These are phyloP conservation scores for Cordilura impudica DNA, from an alignment of 2,888 invertebrate genomes.

Conservation along the genomic window DNA sequence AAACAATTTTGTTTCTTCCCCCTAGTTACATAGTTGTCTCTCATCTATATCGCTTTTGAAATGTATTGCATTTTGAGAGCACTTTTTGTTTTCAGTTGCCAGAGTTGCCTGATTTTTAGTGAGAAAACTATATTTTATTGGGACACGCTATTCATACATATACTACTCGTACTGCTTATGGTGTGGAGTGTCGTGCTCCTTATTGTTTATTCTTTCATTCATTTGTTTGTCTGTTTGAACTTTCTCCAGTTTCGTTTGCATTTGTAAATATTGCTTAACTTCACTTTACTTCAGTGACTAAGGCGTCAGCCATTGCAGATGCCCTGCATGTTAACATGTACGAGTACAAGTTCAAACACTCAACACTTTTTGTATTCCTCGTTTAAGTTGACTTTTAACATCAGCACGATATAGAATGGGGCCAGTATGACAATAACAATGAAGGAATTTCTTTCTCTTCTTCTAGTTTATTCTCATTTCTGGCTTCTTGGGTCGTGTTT, in stretches of 20 bases:
- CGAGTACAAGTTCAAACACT: conserved; percentile 5
- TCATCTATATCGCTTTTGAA: too few species aligned
- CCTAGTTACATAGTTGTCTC: too few species aligned
- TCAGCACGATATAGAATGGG: conserved; percentile 9
- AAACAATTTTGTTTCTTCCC: too few species aligned
- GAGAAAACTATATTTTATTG: too few species aligned
- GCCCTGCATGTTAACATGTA: conserved; percentile 40
- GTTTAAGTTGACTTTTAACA: conserved; percentile 50
- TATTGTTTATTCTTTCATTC: conserved; percentile 75
- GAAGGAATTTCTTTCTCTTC: conserved; percentile 19
- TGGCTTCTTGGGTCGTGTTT: conserved; percentile 61
- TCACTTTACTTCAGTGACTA: conserved; percentile 53
- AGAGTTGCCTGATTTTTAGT: too few species aligned
- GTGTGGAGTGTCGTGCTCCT: conserved; percentile 61
- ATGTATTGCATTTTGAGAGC: too few species aligned
- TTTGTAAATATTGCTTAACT: conserved; percentile 71
- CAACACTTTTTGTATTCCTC: conserved; percentile 27
- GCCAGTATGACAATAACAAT: conserved; percentile 4
- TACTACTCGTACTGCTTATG: conserved; percentile 42
- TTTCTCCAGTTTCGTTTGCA: conserved; percentile 77
- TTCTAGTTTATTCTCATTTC: conserved; percentile 44
- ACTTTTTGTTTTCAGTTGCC: too few species aligned
- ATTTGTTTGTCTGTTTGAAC: conserved; percentile 76
- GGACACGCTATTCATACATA: not conserved
- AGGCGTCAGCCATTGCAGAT: conserved; percentile 49